Evolutionary conservation across 2,113 vertebrate genomes (phyloP), one percentile per base, ranked within the genome.

Genomic region (Lagopus muta): DNA sequence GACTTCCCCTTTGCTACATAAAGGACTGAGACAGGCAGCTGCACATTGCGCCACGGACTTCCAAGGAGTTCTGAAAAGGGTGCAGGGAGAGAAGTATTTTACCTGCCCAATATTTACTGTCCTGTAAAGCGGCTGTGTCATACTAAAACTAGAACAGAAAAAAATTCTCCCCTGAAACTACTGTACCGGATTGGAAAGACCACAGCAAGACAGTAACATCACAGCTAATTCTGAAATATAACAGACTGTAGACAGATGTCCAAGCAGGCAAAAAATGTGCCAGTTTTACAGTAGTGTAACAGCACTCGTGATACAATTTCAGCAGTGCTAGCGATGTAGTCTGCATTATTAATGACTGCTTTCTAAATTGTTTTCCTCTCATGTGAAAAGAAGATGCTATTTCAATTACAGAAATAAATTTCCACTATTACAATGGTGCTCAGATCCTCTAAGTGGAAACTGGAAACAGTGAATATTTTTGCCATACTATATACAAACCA

Each of bases 61-160:
- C 98, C 98, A 71, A 99, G 88, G 82, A 91, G 94, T 52, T 97
- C 98, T 98, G 67, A 30, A 88, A 76, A 58, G 57, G 64, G 92
- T 24, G 24, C 34, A 62, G 10, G 77, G 75, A 86, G 18, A 71
- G 38, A 19, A 77, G 81, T 12, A 48, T 38, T 80, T 82, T 58
- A 73, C 77, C 72, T 85, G 28, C 79, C 10, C 15, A 36, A 4
- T 34, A 58, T 24, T 7, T 20, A 62, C 32, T 27, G 20, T 19
- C 47, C n/a, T 69, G 90, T 73, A 28, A 57, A 65, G 18, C 5
- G 20, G 6, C 16, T 72, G 47, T n/a, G 45, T 70, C 82, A 74
- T 30, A 89, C 4, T 58, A 72, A 72, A 78, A 61, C 25, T 42
- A 40, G 38, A 43, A 64, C 27, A 48, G 17, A 38, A 43, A 11